Evolutionary conservation across 2,888 invertebrate genomes (phyloP).

Genomic region (Athalia circularis): DNA sequence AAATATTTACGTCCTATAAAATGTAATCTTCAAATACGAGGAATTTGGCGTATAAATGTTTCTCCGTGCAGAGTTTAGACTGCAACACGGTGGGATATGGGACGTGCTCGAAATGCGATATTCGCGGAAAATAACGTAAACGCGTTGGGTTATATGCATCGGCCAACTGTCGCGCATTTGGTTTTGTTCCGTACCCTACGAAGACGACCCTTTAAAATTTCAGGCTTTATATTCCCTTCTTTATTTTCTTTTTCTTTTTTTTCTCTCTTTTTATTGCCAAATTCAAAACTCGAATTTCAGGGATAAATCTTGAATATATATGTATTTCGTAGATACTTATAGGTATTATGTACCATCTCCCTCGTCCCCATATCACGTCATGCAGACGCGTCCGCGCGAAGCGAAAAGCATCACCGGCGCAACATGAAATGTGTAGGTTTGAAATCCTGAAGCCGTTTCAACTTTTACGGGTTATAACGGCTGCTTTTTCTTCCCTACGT

Average conservation of each 20-base stretch:
- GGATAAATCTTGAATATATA: slow-evolving; percentile 30
- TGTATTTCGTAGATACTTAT: background rate
- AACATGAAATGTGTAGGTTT: background rate
- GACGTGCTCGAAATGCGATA: slow-evolving; percentile 71
- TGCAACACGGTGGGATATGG: slow-evolving; percentile 48
- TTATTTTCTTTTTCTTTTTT: slow-evolving; percentile 41
- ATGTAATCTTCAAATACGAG: background rate
- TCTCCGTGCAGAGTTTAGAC: slow-evolving; percentile 22
- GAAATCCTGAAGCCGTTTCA: slow-evolving; percentile 20
- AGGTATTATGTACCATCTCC: background rate
- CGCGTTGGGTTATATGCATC: slow-evolving; percentile 63
- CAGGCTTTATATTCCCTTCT: slow-evolving; percentile 69
- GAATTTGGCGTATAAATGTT: slow-evolving; percentile 35
- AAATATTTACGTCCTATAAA: background rate
- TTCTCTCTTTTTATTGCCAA: slow-evolving; percentile 67
- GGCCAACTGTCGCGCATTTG: slow-evolving; percentile 68
- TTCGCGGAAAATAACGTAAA: slow-evolving; percentile 62
- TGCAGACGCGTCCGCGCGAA: slow-evolving; percentile 30
- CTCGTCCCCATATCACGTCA: background rate
- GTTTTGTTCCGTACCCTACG: slow-evolving; percentile 39
- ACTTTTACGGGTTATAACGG: slow-evolving; percentile 37
- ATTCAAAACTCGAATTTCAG: slow-evolving; percentile 70
- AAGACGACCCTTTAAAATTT: slow-evolving; percentile 63
- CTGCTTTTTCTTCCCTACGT: background rate
- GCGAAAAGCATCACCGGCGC: background rate